Evolutionary conservation across 53 echinoderm and acorn worm species (phyloP).

Genomic region (Temnopleurus reevesii): DNA sequence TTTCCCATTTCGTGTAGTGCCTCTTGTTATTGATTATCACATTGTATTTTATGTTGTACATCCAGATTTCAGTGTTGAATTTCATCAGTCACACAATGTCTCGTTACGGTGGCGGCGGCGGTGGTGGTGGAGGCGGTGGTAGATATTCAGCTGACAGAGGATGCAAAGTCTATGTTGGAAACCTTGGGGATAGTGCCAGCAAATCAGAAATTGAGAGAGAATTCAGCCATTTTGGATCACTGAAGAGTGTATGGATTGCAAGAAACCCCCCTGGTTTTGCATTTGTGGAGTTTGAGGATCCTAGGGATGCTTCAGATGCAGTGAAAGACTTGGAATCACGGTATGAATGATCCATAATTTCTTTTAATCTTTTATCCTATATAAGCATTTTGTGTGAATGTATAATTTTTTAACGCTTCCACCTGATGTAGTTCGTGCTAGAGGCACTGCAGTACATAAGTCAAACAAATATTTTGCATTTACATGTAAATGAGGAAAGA

Average conservation of each 20-base stretch:
- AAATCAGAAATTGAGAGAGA: conserved; percentile 73
- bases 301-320: conserved; percentile 84
- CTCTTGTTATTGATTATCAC: too few relatives aligned
- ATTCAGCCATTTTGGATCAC: conserved; percentile 67
- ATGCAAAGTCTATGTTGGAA: conserved; percentile 93
- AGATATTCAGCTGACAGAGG: conserved; percentile 3
- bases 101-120: not conserved
- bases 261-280: conserved; percentile 97
- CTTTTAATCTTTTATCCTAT: too few relatives aligned
- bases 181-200: conserved; percentile 73
- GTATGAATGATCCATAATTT: conserved; percentile 62
- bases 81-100: conserved; percentile 27
- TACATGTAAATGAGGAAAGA: too few relatives aligned
- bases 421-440: too few relatives aligned
- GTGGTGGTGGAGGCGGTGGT: conserved; percentile 13
- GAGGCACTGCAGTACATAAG: too few relatives aligned
- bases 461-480: too few relatives aligned
- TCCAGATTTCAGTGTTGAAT: too few relatives aligned
- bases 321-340: conserved; percentile 72
- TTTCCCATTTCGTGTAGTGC: too few relatives aligned
- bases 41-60: too few relatives aligned
- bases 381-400: too few relatives aligned
- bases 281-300: conserved; percentile 85
- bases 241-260: conserved; percentile 92
- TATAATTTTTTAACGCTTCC: too few relatives aligned